Conservation (phyloP, 2,888 invertebrate species). For the Eristalinus aeneus region DNA sequence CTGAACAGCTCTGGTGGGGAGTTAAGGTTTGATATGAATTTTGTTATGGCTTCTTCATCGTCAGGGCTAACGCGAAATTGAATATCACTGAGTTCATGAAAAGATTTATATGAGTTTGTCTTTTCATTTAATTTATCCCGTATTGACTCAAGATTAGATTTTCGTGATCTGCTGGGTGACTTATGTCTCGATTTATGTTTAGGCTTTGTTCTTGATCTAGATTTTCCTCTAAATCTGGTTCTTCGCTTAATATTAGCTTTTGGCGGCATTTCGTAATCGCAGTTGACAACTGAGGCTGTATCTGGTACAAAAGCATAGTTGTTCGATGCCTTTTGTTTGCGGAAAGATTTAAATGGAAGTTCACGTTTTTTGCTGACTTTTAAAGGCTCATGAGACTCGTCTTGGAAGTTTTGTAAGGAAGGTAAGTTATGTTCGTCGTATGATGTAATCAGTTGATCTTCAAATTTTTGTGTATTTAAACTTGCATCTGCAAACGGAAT, state of each 20-base stretch:
- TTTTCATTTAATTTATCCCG: neutral
- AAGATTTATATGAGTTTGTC: conserved; percentile 27
- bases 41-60: conserved; percentile 71
- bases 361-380: conserved; percentile 54
- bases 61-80: conserved; percentile 68
- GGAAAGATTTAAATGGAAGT: conserved; percentile 16
- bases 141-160: neutral
- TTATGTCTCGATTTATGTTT: neutral
- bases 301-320: conserved; percentile 33
- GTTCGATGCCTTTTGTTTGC: conserved; percentile 12
- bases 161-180: too few relatives aligned
- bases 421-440: conserved; percentile 45
- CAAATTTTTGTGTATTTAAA: neutral
- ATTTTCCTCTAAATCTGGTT: neutral
- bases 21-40: conserved; percentile 71
- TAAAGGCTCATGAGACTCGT: neutral
- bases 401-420: conserved; percentile 24
- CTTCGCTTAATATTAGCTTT: neutral
- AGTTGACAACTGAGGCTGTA: neutral
- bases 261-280: conserved; percentile 12
- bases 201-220: neutral
- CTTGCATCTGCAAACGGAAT: neutral
- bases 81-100: conserved; percentile 66
- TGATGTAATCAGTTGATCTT: conserved; percentile 22
- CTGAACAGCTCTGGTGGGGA: conserved; percentile 72